phyloP scores from a whole-genome alignment of 2,888 invertebrate genomes.

The Tiphia femorata region DNA sequence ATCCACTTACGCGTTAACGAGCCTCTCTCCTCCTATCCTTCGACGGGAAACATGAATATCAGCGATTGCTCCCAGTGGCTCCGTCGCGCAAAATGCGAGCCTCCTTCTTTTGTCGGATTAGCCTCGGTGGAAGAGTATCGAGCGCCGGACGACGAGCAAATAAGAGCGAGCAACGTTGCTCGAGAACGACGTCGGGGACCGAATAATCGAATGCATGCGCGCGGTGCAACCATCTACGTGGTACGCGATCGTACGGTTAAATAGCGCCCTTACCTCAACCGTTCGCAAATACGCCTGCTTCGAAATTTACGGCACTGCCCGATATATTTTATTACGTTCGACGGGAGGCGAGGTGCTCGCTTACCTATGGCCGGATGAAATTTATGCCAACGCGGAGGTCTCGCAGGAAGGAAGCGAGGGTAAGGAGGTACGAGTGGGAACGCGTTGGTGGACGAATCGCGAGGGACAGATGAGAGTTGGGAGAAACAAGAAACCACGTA shows the following conservation, averaged over 20 bases:
- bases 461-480: not conserved
- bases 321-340: conserved; percentile 62
- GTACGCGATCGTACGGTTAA: conserved; percentile 13
- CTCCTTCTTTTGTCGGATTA: too few relatives aligned
- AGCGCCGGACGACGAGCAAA: too few relatives aligned
- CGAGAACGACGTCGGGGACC: not conserved
- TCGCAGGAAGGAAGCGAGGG: conserved; percentile 39
- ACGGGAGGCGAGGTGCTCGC: conserved; percentile 39
- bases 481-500: not conserved
- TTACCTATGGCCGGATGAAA: conserved; percentile 51
- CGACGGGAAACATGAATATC: too few relatives aligned
- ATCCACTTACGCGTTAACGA: too few relatives aligned
- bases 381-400: conserved; percentile 58
- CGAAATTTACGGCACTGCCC: conserved; percentile 59
- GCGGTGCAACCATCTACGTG: too few relatives aligned
- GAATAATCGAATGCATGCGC: too few relatives aligned
- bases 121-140: too few relatives aligned
- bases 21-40: too few relatives aligned
- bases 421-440: conserved; percentile 20
- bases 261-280: conserved; percentile 39
- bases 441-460: too few relatives aligned
- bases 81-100: too few relatives aligned
- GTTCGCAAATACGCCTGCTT: conserved; percentile 54
- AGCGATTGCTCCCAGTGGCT: too few relatives aligned
- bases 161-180: too few relatives aligned